Conservation (phyloP, 2,113 vertebrate species). For the Haemorhous mexicanus region DNA sequence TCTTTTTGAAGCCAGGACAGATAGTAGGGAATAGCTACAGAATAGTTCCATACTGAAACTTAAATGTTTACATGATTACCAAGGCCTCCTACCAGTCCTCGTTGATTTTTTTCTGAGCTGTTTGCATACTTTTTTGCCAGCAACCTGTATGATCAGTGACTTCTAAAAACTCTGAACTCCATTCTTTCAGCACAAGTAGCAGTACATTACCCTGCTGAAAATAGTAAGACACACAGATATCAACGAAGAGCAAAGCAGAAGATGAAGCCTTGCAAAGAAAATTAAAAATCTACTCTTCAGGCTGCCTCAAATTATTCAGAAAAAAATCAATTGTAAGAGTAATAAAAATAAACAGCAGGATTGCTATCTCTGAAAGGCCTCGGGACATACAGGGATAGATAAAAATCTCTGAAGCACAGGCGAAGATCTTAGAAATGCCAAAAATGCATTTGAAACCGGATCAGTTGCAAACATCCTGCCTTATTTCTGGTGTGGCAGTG, state of each 20-base stretch:
- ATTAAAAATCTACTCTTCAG: background rate
- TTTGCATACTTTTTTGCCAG: background rate
- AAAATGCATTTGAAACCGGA: conserved; percentile 20
- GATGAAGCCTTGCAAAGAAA: background rate
- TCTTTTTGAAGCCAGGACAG: background rate
- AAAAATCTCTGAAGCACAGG: conserved; percentile 19
- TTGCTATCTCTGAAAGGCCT: background rate
- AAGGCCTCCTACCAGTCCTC: background rate
- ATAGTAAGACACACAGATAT: background rate
- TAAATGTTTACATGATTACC: background rate
- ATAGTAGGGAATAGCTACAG: background rate
- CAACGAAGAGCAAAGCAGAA: background rate
- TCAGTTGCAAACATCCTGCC: background rate
- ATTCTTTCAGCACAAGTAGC: background rate
- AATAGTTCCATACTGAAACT: background rate
- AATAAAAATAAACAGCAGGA: conserved; percentile 26
- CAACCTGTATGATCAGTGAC: background rate
- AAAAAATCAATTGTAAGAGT: background rate
- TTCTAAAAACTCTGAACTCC: background rate
- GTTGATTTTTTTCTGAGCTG: background rate
- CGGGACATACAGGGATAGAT: background rate
- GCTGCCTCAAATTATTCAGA: background rate
- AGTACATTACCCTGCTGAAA: background rate
- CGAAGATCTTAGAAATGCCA: conserved; percentile 31
- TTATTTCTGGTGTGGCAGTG: background rate